Base-by-base conservation (phyloP, 2,888 invertebrate genomes). In the Urechis unicinctus region DNA sequence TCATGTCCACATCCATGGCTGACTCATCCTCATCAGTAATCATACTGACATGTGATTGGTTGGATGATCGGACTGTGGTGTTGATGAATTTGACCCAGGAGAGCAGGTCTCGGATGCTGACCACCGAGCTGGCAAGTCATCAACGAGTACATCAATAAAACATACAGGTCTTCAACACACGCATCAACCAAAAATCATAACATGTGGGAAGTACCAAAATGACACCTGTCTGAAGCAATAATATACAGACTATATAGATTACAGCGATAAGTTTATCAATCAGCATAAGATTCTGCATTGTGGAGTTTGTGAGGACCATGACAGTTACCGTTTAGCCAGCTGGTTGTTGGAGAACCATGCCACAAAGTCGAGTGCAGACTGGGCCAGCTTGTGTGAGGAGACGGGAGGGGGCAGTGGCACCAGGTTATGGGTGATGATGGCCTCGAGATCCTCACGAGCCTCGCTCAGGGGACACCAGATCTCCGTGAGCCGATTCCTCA, bases 401-500 rank as follows among this genome's bases (percentile, higher is more conserved):
- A 36, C 9, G 9, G 36, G 42, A 86, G 80, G 1, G 83, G 83
- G 53, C 9, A 36, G 36, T 36, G 76, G 71, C 51, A 73, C 75
- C 43, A 93, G 81, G 74, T 91, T 93, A 69, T 88, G 88, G 68
- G 87, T 85, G 29, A 93, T 85, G 56, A 97, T 94, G 53, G 83
- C 80, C 17, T 86, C 79, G 43, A 94, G 81, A 78, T 97, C 96
- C 17, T 84, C 81, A 52, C 84, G 81, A 21, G 66, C 60, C 36
- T 54, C 58, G 28, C 66, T 66, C 50, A 66, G 71, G 17, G 88
- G 89, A 71, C 96, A 96, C 97, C 97, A 99, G 72, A 99, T 92
- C 81, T 99, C 98, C 0, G 98, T 97, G 69, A 99, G 94, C 49
- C 98, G 85, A 81, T 99, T 99, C 51, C 98, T 83, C 50, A 98